Evolutionary conservation across 2,797 vertebrate species (phyloP).

Genomic region (Taenioides sp.): DNA sequence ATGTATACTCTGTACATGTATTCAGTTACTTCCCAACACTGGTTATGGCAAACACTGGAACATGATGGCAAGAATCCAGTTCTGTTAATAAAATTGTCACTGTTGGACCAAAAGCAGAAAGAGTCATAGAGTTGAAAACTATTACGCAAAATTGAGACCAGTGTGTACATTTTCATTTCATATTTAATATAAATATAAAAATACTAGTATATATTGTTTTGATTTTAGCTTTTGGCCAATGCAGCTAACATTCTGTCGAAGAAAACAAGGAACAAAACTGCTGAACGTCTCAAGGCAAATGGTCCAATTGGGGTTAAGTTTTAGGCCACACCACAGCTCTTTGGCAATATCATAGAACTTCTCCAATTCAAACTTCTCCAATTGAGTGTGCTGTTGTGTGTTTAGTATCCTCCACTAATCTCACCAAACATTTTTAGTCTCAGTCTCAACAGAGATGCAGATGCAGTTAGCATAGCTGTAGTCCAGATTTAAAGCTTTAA

Average conservation of each 20-base stretch:
- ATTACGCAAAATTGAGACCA: no score
- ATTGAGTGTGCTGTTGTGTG: neutral
- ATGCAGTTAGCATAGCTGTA: neutral
- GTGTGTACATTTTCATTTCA: no score
- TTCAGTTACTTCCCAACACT: no score
- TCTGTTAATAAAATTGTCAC: no score
- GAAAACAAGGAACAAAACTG: neutral
- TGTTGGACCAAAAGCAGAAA: no score
- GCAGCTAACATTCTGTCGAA: neutral
- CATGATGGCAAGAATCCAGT: no score
- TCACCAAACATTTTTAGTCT: neutral
- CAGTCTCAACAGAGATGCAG: neutral
- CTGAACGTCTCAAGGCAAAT: neutral
- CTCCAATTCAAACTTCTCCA: neutral
- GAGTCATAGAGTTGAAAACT: no score
- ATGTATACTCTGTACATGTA: no score
- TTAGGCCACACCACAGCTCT: neutral
- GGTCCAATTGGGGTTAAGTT: neutral
- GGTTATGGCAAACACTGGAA: no score
- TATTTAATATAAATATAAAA: no score
- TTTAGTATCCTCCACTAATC: neutral
- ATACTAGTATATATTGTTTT: neutral
- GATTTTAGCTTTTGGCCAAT: neutral
- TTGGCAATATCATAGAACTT: neutral
- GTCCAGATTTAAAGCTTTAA: constrained; percentile 16